These are phyloP conservation scores for Nephila pilipes DNA, from an alignment of 1,140 invertebrate species.

Conservation along the genomic window DNA sequence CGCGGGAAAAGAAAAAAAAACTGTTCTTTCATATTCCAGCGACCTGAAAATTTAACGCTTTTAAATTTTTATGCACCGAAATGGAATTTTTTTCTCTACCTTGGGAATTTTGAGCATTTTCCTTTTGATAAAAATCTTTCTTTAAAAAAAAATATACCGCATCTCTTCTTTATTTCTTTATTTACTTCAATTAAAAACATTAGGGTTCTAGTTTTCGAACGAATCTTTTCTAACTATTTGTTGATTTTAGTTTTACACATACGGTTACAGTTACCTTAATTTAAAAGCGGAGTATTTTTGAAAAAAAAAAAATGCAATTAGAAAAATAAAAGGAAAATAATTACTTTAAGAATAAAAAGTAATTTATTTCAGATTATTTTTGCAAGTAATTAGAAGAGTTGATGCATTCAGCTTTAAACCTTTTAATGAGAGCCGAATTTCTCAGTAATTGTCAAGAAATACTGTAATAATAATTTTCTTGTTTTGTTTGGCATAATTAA, in stretches of 20 bases:
- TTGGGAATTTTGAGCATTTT: constrained; percentile 27
- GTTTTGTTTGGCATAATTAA: background rate
- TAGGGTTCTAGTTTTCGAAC: background rate
- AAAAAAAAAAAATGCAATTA: constrained; percentile 25
- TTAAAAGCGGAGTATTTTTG: background rate
- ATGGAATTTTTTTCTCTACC: constrained; percentile 1
- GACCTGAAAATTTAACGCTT: constrained; percentile 48
- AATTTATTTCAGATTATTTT: constrained; percentile 37
- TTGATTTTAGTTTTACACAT: constrained; percentile 42
- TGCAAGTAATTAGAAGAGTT: constrained; percentile 53
- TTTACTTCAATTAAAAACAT: constrained; percentile 43
- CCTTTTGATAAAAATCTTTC: background rate
- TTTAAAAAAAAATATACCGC: background rate
- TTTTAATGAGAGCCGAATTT: constrained; percentile 28
- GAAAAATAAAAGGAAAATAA: background rate
- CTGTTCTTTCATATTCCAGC: constrained; percentile 13
- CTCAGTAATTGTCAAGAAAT: background rate
- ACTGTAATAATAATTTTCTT: background rate
- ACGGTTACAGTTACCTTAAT: constrained; percentile 38
- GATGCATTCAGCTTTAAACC: constrained; percentile 28
- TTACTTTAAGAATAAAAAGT: background rate
- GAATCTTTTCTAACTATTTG: constrained; percentile 22
- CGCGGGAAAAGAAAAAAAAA: background rate
- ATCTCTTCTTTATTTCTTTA: background rate
- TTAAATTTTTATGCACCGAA: constrained; percentile 33